Base-by-base conservation (phyloP, 1,140 invertebrate species). In the Drosophila trapezifrons region DNA sequence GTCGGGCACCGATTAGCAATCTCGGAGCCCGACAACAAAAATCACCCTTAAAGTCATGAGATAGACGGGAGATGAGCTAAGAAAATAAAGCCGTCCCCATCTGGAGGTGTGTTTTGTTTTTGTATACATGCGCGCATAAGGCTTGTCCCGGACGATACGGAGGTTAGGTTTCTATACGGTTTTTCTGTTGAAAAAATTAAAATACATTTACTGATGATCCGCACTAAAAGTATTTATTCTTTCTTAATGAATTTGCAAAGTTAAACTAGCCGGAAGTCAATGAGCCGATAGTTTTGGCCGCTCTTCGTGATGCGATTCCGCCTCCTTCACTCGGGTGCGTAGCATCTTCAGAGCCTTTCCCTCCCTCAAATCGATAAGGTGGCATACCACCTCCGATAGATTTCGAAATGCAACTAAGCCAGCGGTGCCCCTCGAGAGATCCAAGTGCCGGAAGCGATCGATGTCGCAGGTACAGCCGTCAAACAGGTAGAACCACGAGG, bases 381-480 rank as follows among this genome's bases (percentile, higher is more conserved):
- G 56, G 25, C 67, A 75, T 22, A 90, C 55, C 7, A 80, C 72
- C 13, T 80, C 27, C 5, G 20, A 32, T 29, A 69, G 66, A 2
- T 27, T 74, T 22, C 43, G 40, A 18, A 90, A 90, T 3, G 71
- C 20, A 18, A 80, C 4, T 3, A 92, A 49, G 5, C 91, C 91
- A 13, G 72, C 78, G 1, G 91, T 92, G 17, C 91, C 91, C 13
- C 18, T 27, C 15, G 38, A 69, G 13, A 92, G 71, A 64, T 92
- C 91, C 54, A 92, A 42, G 60, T 90, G 83, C 8, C 86, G 59
- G 18, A 90, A 87, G 20, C 89, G 83, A 76, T 91, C 77, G 4
- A 90, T 64, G 35, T 90, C 74, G 58, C 86, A 90, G 12, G 77
- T 91, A 43, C 86, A 90, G 20, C 86, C 89, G 47, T 77, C 86